Base-by-base conservation (phyloP, 2,113 vertebrate genomes). In the Nothocercus julius region DNA sequence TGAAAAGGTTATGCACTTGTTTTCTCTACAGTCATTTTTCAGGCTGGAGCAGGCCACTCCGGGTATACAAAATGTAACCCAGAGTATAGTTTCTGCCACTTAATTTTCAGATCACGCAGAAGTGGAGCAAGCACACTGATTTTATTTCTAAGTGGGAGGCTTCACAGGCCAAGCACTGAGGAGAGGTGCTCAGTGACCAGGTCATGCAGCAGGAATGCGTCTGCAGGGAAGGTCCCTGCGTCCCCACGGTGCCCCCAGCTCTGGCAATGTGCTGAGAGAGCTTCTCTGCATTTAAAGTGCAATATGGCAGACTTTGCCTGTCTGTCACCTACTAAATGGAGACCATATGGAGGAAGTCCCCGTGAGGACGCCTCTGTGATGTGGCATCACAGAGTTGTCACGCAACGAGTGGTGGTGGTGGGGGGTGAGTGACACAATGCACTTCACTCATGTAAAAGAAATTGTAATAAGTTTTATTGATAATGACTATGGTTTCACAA, bases 101-200 rank as follows among this genome's bases (percentile, higher is more conserved):
- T 40, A 69, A 70, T 8, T 49, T 67, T 7, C 45, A 89, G 56
- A 70, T 92, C 27, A 44, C 8, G 21, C 4, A 0, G 1, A 4
- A 75, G 21, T 24, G 18, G 0, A 2, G 17, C 10, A 78, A 86
- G 67, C 3, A 34, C 4, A 47, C 34, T 76, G 68, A n/a, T 36
- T 51, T 0, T 32, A 27, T 47, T 69, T 28, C 13, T 22, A 59
- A 89, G 18, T 51, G 30, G 13, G 45, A 84, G 27, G 34, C 13
- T 30, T 27, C 0, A 0, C 32, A 22, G 8, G 7, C 28, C 2
- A 0, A 42, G 10, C 25, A 18, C 36, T 54, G 44, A 15, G 19
- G 85, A 76, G 16, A 47, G 19, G 12, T 7, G 76, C 8, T 53
- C 3, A 1, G 21, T 14, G 14, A 3, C 11, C 56, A 34, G 4